phyloP scores from a whole-genome alignment of 2,888 invertebrate species.

The Diarsia rubi region DNA sequence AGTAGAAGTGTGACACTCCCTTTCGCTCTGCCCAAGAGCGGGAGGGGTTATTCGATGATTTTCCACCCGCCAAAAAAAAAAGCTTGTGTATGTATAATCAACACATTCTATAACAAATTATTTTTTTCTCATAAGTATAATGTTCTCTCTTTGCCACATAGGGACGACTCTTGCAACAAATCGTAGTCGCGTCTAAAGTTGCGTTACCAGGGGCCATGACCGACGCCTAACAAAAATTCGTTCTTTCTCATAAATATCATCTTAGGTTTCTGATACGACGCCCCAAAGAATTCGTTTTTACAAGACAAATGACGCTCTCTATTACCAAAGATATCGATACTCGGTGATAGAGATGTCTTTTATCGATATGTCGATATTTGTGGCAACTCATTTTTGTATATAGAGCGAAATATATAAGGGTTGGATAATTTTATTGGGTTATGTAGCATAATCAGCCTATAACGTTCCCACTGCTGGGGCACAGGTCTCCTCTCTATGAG shows the following conservation, averaged over 20 bases:
- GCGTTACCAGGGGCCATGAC: neutral
- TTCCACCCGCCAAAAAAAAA: too few species aligned
- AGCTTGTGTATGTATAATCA: too few species aligned
- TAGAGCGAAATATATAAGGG: neutral
- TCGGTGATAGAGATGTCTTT: slow-evolving; percentile 26
- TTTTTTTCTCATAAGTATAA: neutral
- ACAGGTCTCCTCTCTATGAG: neutral
- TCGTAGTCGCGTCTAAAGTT: neutral
- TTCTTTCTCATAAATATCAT: slow-evolving; percentile 59
- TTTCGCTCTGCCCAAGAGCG: too few species aligned
- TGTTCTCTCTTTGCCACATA: neutral
- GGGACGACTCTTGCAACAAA: neutral
- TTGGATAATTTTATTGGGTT: neutral
- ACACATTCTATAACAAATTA: neutral
- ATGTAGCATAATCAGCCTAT: neutral
- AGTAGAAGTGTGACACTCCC: too few species aligned
- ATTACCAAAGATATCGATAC: slow-evolving; percentile 42
- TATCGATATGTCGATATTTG: slow-evolving; percentile 40
- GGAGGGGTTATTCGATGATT: too few species aligned
- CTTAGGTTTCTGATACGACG: slow-evolving; percentile 43
- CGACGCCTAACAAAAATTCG: slow-evolving; percentile 26
- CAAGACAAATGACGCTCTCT: slow-evolving; percentile 56
- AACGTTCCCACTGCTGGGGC: neutral
- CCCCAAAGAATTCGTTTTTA: slow-evolving; percentile 52
- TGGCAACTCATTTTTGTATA: slow-evolving; percentile 9